Percentiles rank a stretch among this genome's conserved stretches.
These are phyloP conservation scores for Eledona agricola DNA, from an alignment of 2,888 invertebrate genomes.

Conservation along the genomic window DNA sequence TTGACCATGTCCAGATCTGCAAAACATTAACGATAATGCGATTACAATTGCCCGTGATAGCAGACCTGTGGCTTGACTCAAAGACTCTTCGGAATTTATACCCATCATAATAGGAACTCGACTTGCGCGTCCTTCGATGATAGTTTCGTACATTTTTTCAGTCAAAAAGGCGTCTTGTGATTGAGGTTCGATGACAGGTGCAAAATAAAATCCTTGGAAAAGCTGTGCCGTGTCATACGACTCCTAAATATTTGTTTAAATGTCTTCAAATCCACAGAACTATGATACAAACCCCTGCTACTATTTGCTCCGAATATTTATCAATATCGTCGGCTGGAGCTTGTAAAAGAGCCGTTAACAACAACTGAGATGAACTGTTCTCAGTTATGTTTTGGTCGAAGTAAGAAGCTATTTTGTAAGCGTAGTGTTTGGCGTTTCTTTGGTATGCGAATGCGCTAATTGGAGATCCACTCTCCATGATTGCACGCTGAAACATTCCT, in stretches of 20 bases:
- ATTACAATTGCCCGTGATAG: background rate
- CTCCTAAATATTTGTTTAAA: background rate
- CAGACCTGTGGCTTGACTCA: conserved; percentile 16
- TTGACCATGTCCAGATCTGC: conserved; percentile 12
- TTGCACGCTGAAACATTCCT: conserved; percentile 38
- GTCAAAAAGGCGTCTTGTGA: conserved; percentile 15
- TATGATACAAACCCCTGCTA: background rate
- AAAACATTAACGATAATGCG: background rate
- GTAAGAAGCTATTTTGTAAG: too few species aligned
- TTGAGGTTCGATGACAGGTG: conserved; percentile 15
- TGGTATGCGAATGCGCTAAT: conserved; percentile 31
- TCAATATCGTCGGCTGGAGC: too few species aligned
- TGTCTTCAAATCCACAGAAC: background rate
- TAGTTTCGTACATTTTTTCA: conserved; percentile 12
- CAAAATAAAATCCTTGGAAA: conserved; percentile 13
- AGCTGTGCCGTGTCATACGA: background rate
- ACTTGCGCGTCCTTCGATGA: conserved; percentile 7
- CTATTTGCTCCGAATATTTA: too few species aligned
- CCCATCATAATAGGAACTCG: conserved; percentile 24
- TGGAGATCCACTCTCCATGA: conserved; percentile 40
- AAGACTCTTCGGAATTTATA: conserved; percentile 26
- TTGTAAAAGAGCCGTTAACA: too few species aligned
- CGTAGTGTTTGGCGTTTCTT: conserved; percentile 17
- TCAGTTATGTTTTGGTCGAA: too few species aligned
- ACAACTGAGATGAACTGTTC: too few species aligned